Base-by-base conservation (phyloP, 2,888 invertebrate genomes). In the Polyploca ridens region DNA sequence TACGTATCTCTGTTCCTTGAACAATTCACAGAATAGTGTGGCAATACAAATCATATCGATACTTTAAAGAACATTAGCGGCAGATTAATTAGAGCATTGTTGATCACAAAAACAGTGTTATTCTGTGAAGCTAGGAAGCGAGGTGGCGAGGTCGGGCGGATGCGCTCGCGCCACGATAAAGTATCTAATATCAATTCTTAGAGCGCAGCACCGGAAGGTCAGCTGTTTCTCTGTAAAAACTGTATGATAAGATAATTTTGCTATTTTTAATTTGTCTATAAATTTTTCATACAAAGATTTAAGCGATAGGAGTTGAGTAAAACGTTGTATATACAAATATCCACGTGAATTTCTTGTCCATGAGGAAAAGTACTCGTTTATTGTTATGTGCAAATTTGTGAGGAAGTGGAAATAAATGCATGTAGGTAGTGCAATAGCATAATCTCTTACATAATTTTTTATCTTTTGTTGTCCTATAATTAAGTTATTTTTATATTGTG, bases 61-160 rank as follows among this genome's bases (percentile, higher is more conserved):
- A 35, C 54, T 19, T 54, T 54, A 54, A 54, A 54, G 54, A 54
- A 54, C 54, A 49, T 54, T 19, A 54, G 54, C 54, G 54, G 54
- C 19, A 54, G 54, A 41, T 61, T 41, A 27, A 41, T 41, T 61
- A 41, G 61, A 27, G 13, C 6, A 27, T 11, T 41, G 41, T 61
- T 41, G 61, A 61, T 61, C 61, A 60, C 38, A 61, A 41, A 41
- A 38, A 60, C 16, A 60, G 16, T 54, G 19, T 61, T 75, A 65
- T 87, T 88, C 87, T 67, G 35, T 81, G 85, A 86, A 89, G 68
- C 54, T 82, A 76, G 86, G 85, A 86, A 79, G 77, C 66, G 77
- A 76, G 82, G 82, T 83, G 80, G 68, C 68, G 72, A 69, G 78
- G 78, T 77, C 79, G 75, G 66, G 35, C 62, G 64, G 66, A 13